Base-by-base conservation (phyloP, 1,140 invertebrate genomes). In the Anastatus disparis region DNA sequence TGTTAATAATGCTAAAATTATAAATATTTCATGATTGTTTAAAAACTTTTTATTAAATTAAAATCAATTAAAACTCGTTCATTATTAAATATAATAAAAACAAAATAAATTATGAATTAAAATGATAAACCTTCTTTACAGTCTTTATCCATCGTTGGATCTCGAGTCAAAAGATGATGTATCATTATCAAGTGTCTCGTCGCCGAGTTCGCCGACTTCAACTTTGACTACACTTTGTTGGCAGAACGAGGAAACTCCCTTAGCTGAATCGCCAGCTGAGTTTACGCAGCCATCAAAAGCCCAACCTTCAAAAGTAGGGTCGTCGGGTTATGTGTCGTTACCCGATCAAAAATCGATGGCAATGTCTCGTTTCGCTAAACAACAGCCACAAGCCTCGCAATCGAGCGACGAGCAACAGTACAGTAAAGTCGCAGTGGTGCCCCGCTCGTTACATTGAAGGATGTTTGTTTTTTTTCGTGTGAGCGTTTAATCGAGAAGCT, bases 371-470 rank as follows among this genome's bases (percentile, higher is more conserved):
- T 35, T 35, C 10, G n/a, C n/a, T n/a, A n/a, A n/a, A n/a, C n/a
- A n/a, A n/a, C 29, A 24, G 10, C 65, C 67, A 7, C 78, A 80
- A 42, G 72, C 72, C 58, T 74, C 74, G 38, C 67, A 10, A 64
- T 29, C 7, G 12, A 52, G 72, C 52, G 53, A 75, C 9, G 78
- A 81, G 20, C 81, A 84, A 59, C 81, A 82, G 55, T 84, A 84
- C 58, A 80, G 81, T 61, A 83, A 85, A 73, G 81, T 85, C 24
- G 79, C 77, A 9, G 78, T 81, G 53, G 81, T 80, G 31, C 78
- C 81, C 27, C 79, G 74, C 56, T 76, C 78, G 38, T 75, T 81
- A 59, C 76, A 82, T 59, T 82, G 61, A 79, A 62, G 29, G n/a
- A n/a, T n/a, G n/a, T n/a, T n/a, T 61, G 26, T 53, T 71, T 71